Base-by-base conservation (phyloP, 2,113 vertebrate species). In the Silurus asotus region DNA sequence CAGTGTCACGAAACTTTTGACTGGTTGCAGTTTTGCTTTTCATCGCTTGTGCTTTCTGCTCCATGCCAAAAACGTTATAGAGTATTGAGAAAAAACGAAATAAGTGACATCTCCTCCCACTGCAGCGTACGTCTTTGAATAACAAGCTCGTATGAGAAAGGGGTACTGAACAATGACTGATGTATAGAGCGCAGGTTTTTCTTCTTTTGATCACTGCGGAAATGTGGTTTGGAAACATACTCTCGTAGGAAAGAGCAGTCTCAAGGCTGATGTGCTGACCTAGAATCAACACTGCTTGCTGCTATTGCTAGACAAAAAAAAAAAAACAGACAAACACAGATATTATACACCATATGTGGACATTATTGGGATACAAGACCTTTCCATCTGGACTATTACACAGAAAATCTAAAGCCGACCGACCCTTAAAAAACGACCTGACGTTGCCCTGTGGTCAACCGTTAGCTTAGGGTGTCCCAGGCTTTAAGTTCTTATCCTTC, bases 91-190 rank as follows among this genome's bases (percentile, higher is more conserved):
- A 82, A 82, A 55, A 49, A 37, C 37, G 37, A 37, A 37, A 37
- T 53, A 82, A 48, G 72, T 81, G 81, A 81, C 76, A 61, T 81
- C 62, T 89, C 82, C 86, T 84, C 82, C 81, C 88, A 58, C 70
- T 28, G 17, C 84, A 81, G 70, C 88, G 67, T 85, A 82, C 64
- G 51, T 51, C 83, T 87, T 84, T 77, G 74, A 89, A 82, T 84
- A 72, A 82, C 78, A 85, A 70, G 55, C 79, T 77, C 58, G 53
- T 53, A 85, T 28, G 85, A n/a, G 9, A 72, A 82, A 55, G 51
- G 84, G 59, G 56, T 6, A 55, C 15, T 20, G 13, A 81, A 65
- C 23, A 0, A 11, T 48, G n/a, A 74, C 59, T 51, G 59, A 70
- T n/a, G 58, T n/a, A 23, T 53, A 79, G 62, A 14, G 45, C 79